Base-by-base conservation (phyloP, 1,140 invertebrate genomes). In the Nasonia longicornis region DNA sequence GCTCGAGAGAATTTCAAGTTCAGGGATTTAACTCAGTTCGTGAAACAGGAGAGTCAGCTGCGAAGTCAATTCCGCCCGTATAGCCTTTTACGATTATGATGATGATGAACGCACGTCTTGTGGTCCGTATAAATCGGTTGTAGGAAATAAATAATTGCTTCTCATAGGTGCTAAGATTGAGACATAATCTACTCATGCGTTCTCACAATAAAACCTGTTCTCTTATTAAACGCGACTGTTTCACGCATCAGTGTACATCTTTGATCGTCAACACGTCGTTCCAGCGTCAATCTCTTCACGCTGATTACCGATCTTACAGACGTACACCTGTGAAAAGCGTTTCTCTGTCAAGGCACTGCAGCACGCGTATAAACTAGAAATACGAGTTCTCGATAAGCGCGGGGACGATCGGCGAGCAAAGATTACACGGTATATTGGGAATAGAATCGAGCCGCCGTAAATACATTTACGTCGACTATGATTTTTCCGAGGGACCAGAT, bases 331-430 rank as follows among this genome's bases (percentile, higher is more conserved):
- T 16, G 45, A 14, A 31, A 73, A 48, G 38, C 64, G 38, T 79
- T 38, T 66, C 38, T 73, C 52, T 2, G 26, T 35, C 26, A 31
- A 71, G 69, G 48, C n/a, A 4, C 26, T 26, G 26, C 3, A 35
- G 8, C 22, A 66, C 70, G 42, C 71, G 48, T 64, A 75, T 80
- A 75, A 80, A 80, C 79, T 38, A 69, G 79, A 80, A 80, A 80
- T 80, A 80, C 79, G 20, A 69, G 79, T 80, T 80, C 14, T n/a
- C 20, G 75, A 77, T 38, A 69, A 29, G 31, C 14, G 29, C 10
- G 48, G 2, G 26, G 22, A 67, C 2, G 12, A 67, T 29, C 22
- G 22, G 29, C 35, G 22, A 29, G 29, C 42, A 66, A 78, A 70
- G 66, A 79, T 79, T 64, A 79, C 77, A 70, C 29, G 69, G 22